Conservation (phyloP, 2,888 invertebrate species). For the Drosophila cognata region DNA sequence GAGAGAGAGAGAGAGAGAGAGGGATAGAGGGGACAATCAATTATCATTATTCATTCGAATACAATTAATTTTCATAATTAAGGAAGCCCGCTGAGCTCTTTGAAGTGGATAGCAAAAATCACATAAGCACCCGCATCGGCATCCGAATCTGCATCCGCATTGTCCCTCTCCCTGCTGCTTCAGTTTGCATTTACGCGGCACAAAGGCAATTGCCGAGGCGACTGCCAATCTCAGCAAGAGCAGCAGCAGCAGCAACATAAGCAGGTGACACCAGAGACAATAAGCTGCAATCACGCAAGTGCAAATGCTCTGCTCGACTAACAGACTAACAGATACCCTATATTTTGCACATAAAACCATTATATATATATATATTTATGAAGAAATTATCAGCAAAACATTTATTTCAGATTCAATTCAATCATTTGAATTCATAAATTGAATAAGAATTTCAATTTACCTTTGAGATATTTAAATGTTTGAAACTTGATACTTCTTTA, state of each 20-base stretch:
- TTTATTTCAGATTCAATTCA: background rate
- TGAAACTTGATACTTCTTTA: background rate
- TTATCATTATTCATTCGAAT: conserved; percentile 69
- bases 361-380: background rate
- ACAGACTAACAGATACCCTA: conserved; percentile 1
- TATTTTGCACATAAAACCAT: background rate
- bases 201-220: conserved; percentile 59
- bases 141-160: conserved; percentile 19
- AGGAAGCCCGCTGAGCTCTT: conserved; percentile 37
- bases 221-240: conserved; percentile 61
- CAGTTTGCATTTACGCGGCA: conserved; percentile 36
- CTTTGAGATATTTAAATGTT: background rate
- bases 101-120: conserved; percentile 54
- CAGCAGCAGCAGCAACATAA: conserved; percentile 58
- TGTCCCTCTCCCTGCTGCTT: conserved; percentile 5
- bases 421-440: background rate
- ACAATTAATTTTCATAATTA: conserved; percentile 72
- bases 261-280: conserved; percentile 69
- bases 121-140: conserved; percentile 17
- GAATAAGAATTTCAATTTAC: background rate
- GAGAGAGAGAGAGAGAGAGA: background rate
- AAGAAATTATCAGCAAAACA: background rate
- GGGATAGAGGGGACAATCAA: conserved; percentile 50
- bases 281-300: conserved; percentile 54
- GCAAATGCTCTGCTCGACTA: background rate